phyloP scores from a whole-genome alignment of 1,140 invertebrate species.

The Leucophenga varia region DNA sequence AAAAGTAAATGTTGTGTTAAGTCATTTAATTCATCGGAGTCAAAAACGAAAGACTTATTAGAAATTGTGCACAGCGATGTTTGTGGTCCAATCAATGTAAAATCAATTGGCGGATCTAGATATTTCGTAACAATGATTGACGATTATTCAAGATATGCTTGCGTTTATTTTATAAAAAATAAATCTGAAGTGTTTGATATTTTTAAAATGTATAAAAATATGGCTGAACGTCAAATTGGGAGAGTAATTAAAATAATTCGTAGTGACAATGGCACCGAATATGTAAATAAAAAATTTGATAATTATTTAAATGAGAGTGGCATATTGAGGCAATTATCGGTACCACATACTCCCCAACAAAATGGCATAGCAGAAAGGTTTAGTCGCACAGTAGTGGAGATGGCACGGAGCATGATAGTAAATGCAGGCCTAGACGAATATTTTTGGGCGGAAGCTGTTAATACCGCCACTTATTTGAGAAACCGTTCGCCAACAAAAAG shows the following conservation, averaged over 20 bases:
- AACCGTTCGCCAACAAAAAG: neutral
- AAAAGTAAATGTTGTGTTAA: neutral
- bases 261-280: conserved; percentile 40
- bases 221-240: conserved; percentile 19
- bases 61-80: conserved; percentile 44
- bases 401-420: neutral
- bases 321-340: conserved; percentile 25
- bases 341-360: conserved; percentile 41
- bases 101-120: conserved; percentile 28
- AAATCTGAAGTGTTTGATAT: conserved; percentile 19
- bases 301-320: conserved; percentile 13
- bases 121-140: conserved; percentile 51
- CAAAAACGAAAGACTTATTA: conserved; percentile 20
- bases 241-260: conserved; percentile 19
- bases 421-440: neutral
- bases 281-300: conserved; percentile 18
- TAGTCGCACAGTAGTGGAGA: conserved; percentile 1
- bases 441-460: neutral
- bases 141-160: conserved; percentile 28
- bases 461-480: neutral
- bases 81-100: conserved; percentile 40
- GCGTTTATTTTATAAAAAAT: conserved; percentile 45
- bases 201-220: conserved; percentile 16
- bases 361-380: conserved; percentile 43
- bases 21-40: neutral